These are phyloP conservation scores for Drosophila borealis DNA, from an alignment of 2,888 invertebrate genomes.

Conservation along the genomic window DNA sequence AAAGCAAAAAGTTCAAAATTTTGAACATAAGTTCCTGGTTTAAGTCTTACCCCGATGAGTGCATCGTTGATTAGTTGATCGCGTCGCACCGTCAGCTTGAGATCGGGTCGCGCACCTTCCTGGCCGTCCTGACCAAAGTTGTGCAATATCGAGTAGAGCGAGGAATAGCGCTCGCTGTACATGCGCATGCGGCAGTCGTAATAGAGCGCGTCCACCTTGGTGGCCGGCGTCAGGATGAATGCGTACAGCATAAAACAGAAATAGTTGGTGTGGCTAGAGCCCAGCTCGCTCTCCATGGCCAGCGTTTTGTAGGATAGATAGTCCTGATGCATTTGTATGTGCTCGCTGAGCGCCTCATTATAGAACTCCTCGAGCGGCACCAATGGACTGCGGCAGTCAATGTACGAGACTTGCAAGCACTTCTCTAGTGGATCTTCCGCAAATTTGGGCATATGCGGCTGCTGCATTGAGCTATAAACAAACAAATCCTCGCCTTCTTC, in stretches of 20 bases:
- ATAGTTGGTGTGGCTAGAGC: conserved; percentile 86
- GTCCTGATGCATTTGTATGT: conserved; percentile 97
- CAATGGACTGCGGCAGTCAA: conserved; percentile 92
- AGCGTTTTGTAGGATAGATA: conserved; percentile 94
- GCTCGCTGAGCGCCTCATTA: conserved; percentile 96
- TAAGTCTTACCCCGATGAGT: conserved; percentile 88
- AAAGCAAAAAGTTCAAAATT: background rate
- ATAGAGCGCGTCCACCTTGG: conserved; percentile 95
- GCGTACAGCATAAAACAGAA: conserved; percentile 96
- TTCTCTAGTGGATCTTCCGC: conserved; percentile 86
- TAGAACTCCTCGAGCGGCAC: conserved; percentile 96
- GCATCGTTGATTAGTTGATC: conserved; percentile 96
- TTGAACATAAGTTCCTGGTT: background rate
- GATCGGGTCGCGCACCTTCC: conserved; percentile 94
- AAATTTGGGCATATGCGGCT: conserved; percentile 81
- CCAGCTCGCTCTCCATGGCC: conserved; percentile 76
- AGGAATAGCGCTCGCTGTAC: conserved; percentile 95
- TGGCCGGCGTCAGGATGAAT: conserved; percentile 95
- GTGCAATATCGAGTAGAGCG: conserved; percentile 90
- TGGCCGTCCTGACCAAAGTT: conserved; percentile 92
- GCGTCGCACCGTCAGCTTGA: conserved; percentile 92
- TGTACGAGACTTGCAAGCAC: conserved; percentile 88
- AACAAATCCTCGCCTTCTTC: conserved; percentile 83
- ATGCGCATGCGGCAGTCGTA: conserved; percentile 97
- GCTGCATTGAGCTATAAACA: conserved; percentile 79